Base-by-base conservation (phyloP, 2,113 vertebrate species). In the Nibea albiflora region DNA sequence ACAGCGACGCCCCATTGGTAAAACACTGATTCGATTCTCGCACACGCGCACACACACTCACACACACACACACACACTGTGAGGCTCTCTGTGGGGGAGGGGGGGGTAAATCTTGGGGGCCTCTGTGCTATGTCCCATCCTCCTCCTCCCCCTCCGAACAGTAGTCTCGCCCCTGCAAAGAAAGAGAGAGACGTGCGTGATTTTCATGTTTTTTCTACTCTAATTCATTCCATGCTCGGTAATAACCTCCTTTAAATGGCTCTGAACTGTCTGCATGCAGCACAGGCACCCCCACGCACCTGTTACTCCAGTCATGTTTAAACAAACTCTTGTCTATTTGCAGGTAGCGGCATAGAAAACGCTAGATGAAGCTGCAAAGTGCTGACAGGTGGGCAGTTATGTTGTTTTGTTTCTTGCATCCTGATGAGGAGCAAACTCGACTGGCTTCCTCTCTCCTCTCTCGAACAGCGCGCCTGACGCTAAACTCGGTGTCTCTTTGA, bases 61-160 rank as follows among this genome's bases (percentile, higher is more conserved):
- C 75, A 60, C 66, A 87, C 83, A 86, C 82, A 83, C 89, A 75
- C 87, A 86, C 90, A 91, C 85, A 81, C 75, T 49, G 15, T 77
- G 91, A 86, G 89, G 86, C 80, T 88, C 81, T 92, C 89, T 85
- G 63, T 66, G 75, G 62, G 74, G 35, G 76, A 47, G 63, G 64
- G 75, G 62, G 74, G 35, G 76, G 52, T 75, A 53, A 73, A 78
- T 61, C 78, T 9, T 11, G 44, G 89, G 76, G 86, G 84, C 92
- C 83, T 80, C 60, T 91, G 74, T 93, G 96, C 96, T 99, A 98
- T 99, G 98, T 98, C 92, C 97, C 95, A 68, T 98, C 97, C 87
- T 98, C 97, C 68, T 93, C 88, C 39, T 87, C 97, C 91, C 78
- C 90, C 81, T 89, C 93, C 3, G 97, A 99, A 95, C 97, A 98